A percentile compares a stretch with the other conserved stretches of the same genome.
These are phyloP conservation scores for Clistopyga incitator DNA, from an alignment of 2,888 invertebrate species.

Conservation along the genomic window DNA sequence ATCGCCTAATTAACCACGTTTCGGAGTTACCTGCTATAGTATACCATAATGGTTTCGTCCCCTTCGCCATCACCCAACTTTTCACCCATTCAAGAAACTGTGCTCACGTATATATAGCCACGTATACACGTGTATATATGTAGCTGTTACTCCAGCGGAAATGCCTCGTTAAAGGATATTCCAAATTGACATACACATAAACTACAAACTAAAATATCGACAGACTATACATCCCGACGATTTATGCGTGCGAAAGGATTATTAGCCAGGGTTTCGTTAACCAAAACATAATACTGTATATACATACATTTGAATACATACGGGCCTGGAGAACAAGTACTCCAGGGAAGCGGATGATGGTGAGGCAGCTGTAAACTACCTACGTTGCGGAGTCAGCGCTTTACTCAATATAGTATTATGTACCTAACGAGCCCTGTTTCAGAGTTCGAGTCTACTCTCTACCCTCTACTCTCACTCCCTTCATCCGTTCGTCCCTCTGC, in stretches of 20 bases:
- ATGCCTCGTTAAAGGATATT: constrained; percentile 1
- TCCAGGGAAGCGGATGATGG: background rate
- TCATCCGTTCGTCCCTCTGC: constrained; percentile 13
- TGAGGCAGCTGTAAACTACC: constrained; percentile 16
- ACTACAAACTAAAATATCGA: background rate
- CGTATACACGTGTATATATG: too few species aligned
- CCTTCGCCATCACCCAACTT: constrained; percentile 41
- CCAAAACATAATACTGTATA: constrained; percentile 12
- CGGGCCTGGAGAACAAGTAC: constrained; percentile 1
- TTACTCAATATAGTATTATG: constrained; percentile 50
- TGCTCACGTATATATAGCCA: too few species aligned
- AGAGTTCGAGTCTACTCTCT: constrained; percentile 40
- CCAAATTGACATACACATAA: background rate
- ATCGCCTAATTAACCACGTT: constrained; percentile 82
- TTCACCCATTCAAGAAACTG: constrained; percentile 50
- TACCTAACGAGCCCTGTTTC: constrained; percentile 56
- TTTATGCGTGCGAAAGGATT: constrained; percentile 10
- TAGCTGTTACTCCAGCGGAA: background rate
- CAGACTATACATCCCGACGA: background rate
- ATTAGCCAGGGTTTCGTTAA: constrained; percentile 20
- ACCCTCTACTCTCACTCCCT: constrained; percentile 32
- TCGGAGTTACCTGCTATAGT: constrained; percentile 73
- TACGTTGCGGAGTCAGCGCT: constrained; percentile 59
- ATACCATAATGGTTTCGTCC: constrained; percentile 48
- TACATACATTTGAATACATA: constrained; percentile 5